These are phyloP conservation scores for Drosophila setosimentum DNA, from an alignment of 2,888 invertebrate species.

Conservation along the genomic window DNA sequence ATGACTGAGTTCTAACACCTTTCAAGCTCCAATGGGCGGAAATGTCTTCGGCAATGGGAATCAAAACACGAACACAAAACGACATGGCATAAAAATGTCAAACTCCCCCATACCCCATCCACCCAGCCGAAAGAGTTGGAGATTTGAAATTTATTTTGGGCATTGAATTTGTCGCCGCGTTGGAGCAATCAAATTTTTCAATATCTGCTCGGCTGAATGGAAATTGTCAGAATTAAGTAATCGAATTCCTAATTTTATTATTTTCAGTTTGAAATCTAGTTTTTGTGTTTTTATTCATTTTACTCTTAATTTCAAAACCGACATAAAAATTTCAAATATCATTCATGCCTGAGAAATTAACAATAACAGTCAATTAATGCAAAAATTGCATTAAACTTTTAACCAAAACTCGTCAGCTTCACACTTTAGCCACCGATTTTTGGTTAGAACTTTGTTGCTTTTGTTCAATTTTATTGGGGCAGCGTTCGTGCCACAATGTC, in stretches of 20 bases:
- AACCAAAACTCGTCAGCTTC: slow-evolving; percentile 11
- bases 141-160: slow-evolving; percentile 62
- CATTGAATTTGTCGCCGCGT: slow-evolving; percentile 51
- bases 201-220: slow-evolving; percentile 22
- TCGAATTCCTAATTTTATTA: slow-evolving; percentile 15
- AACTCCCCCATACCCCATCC: not conserved
- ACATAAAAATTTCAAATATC: slow-evolving; percentile 24
- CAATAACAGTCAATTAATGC: slow-evolving; percentile 12
- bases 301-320: slow-evolving; percentile 15
- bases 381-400: slow-evolving; percentile 32
- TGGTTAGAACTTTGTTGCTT: slow-evolving; percentile 25
- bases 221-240: slow-evolving; percentile 25
- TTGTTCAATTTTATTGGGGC: slow-evolving; percentile 2
- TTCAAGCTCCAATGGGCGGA: slow-evolving; percentile 50
- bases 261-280: slow-evolving; percentile 1
- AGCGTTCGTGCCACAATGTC: slow-evolving; percentile 47
- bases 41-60: slow-evolving; percentile 66
- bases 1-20: slow-evolving; percentile 69
- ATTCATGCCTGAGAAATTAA: slow-evolving; percentile 2
- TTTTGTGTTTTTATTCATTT: not conserved
- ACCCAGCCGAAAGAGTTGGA: slow-evolving; percentile 42
- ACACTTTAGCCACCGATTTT: slow-evolving; percentile 43
- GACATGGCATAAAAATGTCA: slow-evolving; percentile 75
- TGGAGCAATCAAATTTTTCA: slow-evolving; percentile 41
- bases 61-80: slow-evolving; percentile 64